Percentiles rank a stretch among this genome's conserved stretches.
Conservation (phyloP, 2,797 vertebrate genomes). For the Falco peregrinus region DNA sequence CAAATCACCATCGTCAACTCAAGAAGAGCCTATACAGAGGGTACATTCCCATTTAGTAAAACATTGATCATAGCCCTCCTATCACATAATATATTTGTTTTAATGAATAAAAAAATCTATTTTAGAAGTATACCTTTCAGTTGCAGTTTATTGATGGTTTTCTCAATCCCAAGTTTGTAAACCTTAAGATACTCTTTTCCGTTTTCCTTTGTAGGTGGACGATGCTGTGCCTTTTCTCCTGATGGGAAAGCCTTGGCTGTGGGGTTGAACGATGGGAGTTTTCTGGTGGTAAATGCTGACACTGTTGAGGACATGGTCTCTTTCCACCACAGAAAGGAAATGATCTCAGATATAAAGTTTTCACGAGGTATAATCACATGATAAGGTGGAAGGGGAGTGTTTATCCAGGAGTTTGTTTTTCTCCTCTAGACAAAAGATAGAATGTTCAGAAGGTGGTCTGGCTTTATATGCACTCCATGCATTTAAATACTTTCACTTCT, state of each 20-base stretch:
- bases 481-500: not conserved
- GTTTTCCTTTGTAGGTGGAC: conserved; percentile 80
- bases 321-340: conserved; percentile 95
- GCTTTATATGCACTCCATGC: not conserved
- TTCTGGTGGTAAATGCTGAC: conserved; percentile 95
- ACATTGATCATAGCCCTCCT: not conserved
- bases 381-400: not conserved
- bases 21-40: not conserved
- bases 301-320: conserved; percentile 98
- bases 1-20: not conserved
- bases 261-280: conserved; percentile 94
- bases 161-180: not conserved
- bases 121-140: not conserved
- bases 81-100: not conserved
- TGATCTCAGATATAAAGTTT: conserved; percentile 95
- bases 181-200: not conserved
- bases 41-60: not conserved
- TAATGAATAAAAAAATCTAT: not conserved
- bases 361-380: conserved; percentile 85
- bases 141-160: not conserved
- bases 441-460: not conserved
- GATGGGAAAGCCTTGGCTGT: conserved; percentile 97
- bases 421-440: not conserved
- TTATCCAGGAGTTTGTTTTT: not conserved
- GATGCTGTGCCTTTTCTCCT: conserved; percentile 95